Conservation (phyloP, 2,888 invertebrate species). For the Bembecia ichneumoniformis region DNA sequence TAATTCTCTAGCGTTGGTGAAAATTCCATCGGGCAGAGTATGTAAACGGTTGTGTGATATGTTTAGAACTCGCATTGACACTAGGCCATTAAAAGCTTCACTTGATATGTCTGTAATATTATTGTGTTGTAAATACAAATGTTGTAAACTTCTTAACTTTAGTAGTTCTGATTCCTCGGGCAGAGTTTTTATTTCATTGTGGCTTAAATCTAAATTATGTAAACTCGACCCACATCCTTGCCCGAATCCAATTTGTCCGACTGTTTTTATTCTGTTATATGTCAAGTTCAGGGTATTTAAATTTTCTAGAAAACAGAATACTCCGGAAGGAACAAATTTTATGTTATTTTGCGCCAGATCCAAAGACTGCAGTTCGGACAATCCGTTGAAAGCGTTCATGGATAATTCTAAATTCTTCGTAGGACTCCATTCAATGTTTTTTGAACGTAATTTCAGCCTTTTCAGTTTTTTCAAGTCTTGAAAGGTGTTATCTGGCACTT, state of each 20-base stretch:
- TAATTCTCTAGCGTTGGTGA: conserved; percentile 85
- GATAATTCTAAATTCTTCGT: conserved; percentile 82
- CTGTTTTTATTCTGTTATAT: conserved; percentile 83
- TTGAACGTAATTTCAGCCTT: conserved; percentile 82
- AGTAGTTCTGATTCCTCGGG: conserved; percentile 83
- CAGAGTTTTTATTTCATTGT: conserved; percentile 81
- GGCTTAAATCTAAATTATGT: conserved; percentile 84
- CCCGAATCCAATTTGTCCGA: conserved; percentile 82
- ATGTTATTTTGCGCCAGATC: conserved; percentile 89
- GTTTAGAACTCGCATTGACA: conserved; percentile 85
- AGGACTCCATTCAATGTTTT: conserved; percentile 85
- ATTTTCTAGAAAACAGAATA: conserved; percentile 84
- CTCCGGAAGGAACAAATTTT: conserved; percentile 82
- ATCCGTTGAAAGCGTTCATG: conserved; percentile 79
- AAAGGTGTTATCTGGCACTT: conserved; percentile 83
- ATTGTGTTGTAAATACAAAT: conserved; percentile 86
- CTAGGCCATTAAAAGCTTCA: conserved; percentile 84
- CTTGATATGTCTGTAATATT: conserved; percentile 84
- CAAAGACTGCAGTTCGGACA: conserved; percentile 83
- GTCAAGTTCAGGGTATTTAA: conserved; percentile 88
- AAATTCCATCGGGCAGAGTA: conserved; percentile 84
- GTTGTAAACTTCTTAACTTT: conserved; percentile 82
- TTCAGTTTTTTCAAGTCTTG: conserved; percentile 85
- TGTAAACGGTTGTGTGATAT: conserved; percentile 88
- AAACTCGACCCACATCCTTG: conserved; percentile 78